Evolutionary conservation across 2,888 invertebrate species (phyloP).

Genomic region (Orthosia cruda): DNA sequence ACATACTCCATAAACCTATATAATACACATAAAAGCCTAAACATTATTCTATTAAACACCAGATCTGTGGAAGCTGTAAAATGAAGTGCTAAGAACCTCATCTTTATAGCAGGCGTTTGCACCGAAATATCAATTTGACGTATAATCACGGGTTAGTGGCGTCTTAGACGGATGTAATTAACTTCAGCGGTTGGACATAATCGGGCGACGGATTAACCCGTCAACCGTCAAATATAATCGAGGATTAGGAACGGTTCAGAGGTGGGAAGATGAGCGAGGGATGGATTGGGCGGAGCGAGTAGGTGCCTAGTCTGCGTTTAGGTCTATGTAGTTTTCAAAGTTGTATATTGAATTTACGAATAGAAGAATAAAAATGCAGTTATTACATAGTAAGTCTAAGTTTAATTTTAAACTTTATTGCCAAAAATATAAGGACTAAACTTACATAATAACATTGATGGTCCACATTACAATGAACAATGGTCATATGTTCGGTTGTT

Average conservation of each 20-base stretch:
- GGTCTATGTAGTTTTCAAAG: no score
- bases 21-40: conserved; percentile 24
- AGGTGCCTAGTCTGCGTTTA: neutral
- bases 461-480: no score
- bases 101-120: conserved; percentile 56
- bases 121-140: conserved; percentile 71
- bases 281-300: neutral
- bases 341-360: no score
- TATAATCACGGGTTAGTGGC: conserved; percentile 65
- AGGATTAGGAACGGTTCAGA: conserved; percentile 42
- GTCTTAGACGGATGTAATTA: conserved; percentile 72
- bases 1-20: neutral
- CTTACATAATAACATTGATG: no score
- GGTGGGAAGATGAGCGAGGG: conserved; percentile 15
- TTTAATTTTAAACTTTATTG: no score
- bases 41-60: conserved; percentile 54
- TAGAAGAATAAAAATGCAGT: no score
- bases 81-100: conserved; percentile 41
- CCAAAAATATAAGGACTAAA: no score
- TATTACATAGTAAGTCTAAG: no score
- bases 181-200: conserved; percentile 75
- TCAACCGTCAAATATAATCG: conserved; percentile 71
- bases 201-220: conserved; percentile 71
- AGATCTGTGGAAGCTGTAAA: conserved; percentile 53
- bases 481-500: no score